Evolutionary conservation across 2,797 vertebrate species (phyloP), one percentile per base, ranked within the genome.

Genomic region (Lacerta agilis): DNA sequence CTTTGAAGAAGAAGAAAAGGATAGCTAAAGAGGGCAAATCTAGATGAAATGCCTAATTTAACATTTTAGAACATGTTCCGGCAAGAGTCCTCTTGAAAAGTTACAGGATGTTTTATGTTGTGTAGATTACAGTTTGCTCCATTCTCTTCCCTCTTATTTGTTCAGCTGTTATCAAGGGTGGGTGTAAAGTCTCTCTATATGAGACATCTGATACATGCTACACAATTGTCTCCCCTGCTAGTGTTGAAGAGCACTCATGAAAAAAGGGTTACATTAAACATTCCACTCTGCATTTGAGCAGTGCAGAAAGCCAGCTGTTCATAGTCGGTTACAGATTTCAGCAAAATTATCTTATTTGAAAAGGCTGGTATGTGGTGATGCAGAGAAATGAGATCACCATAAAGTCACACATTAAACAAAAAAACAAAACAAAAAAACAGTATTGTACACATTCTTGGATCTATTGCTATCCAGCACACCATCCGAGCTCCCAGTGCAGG

Each of bases 291-390:
- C 91, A 87, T 95, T 89, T 79, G 91, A 91, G 89, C 85, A 91
- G 91, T 94, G 95, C 79, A 90, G 87, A 95, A 82, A 95, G 87
- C 85, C 96, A 97, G 93, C 91, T 95, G 95, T 94, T 96, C 90
- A 93, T 90, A 92, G 92, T 93, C 94, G 88, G 95, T 88, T 17
- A 75, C 79, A 77, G 82, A 88, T 78, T 88, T 90, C 88, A 86
- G 83, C 88, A 91, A 92, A 97, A 96, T 93, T 92, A 93, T 94
- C 94, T 95, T 92, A 94, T 94, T 95, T 96, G 92, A 88, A 94
- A 95, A 96, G 91, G 93, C 88, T 90, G 0, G 86, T 92, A 79
- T 91, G 87, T 89, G 82, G 85, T 23, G 75, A 95, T 85, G 86
- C 90, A 94, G 93, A 96, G 92, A 94, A 96, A 95, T 86, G 89